Evolutionary conservation across 2,888 invertebrate species (phyloP), one percentile per base, ranked within the genome.

Genomic region (Heliconius aoede): DNA sequence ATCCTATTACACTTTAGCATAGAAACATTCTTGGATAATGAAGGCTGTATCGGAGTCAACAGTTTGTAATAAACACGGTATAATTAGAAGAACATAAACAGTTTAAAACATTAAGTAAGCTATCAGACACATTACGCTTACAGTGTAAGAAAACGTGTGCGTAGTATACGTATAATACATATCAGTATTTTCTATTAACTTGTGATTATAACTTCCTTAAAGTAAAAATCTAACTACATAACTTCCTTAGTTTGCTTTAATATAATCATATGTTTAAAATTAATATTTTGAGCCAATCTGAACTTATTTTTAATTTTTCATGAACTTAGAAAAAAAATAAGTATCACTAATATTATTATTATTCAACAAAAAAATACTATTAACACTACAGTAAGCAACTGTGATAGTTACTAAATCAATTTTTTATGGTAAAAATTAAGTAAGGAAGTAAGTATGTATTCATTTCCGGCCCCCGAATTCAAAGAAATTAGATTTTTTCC

Each of bases 61-160:
- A 18, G 55, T n/a, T 55, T 8, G 32, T 24, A 69, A 69, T 69
- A 55, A 69, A 69, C 69, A 68, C 68, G n/a, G 30, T 69, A 69
- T 69, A 69, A 69, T 69, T 69, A 69, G 55, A 69, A 69, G 51
- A 55, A 55, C 55, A 69, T 69, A 69, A 69, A 55, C 32, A 69
- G n/a, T 30, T 69, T 69, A 55, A 51, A 55, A 55, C 69, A 55
- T 69, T 69, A 32, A 69, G 32, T 51, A 69, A 69, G 55, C 30
- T 55, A 69, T 69, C 69, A 69, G 51, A 68, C 46, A 51, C 68
- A 68, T 51, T 68, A 69, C 55, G 15, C 32, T 69, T 69, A 69
- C 69, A 69, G 32, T 69, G 69, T 69, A 69, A 55, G 55, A 55
- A 40, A 55, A 69, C 24, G 60, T 15, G 26, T 60, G 60, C 26